A percentile compares a stretch with the other conserved stretches of the same genome.
Conservation (phyloP, 2,888 invertebrate genomes). For the Gari tellinella region DNA sequence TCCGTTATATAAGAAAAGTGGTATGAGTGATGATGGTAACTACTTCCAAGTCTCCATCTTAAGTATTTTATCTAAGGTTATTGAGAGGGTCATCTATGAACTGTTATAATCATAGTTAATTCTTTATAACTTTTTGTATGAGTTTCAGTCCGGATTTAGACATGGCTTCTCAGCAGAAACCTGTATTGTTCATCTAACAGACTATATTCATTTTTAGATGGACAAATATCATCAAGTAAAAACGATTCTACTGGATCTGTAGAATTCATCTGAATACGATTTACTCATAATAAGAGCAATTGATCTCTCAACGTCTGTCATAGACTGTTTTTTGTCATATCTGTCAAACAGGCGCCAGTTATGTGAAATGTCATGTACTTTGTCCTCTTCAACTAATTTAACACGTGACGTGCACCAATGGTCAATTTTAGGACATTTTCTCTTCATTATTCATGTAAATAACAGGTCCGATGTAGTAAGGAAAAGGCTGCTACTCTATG, state of each 20-base stretch:
- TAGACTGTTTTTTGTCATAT: too few relatives aligned
- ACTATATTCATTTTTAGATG: conserved; percentile 15
- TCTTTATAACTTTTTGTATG: conserved; percentile 2
- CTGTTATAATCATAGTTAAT: conserved; percentile 1
- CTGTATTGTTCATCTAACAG: conserved; percentile 14
- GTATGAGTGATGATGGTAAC: too few relatives aligned
- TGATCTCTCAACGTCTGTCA: too few relatives aligned
- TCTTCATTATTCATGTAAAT: too few relatives aligned
- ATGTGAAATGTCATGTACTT: not conserved
- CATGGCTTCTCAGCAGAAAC: conserved; percentile 20
- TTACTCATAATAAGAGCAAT: too few relatives aligned
- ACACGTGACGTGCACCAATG: too few relatives aligned
- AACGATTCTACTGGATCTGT: conserved; percentile 21
- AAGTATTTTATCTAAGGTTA: not conserved
- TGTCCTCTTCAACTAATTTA: conserved; percentile 2
- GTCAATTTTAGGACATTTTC: too few relatives aligned
- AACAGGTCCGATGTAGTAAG: too few relatives aligned
- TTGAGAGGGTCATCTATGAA: conserved; percentile 3
- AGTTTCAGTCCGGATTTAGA: conserved; percentile 34
- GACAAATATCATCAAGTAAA: conserved; percentile 19
- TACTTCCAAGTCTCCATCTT: not conserved
- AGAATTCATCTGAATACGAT: conserved; percentile 33
- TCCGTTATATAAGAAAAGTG: too few relatives aligned
- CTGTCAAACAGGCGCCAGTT: too few relatives aligned
- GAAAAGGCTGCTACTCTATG: too few relatives aligned